A percentile compares a stretch with the other conserved stretches of the same genome.
phyloP scores from a whole-genome alignment of 2,797 vertebrate genomes.

The Microhierax caerulescens region DNA sequence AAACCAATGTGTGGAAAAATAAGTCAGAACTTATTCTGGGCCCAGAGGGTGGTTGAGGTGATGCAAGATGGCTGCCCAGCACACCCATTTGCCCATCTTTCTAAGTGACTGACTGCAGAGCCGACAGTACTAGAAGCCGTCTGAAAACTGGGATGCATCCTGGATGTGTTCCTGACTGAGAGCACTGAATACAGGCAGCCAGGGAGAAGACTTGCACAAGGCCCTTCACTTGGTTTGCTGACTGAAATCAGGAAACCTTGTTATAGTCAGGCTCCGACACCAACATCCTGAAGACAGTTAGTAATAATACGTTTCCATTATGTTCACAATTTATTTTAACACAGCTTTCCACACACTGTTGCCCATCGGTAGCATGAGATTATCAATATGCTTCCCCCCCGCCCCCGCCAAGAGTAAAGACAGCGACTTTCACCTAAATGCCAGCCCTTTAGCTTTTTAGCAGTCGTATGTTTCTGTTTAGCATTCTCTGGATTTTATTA shows the following conservation, averaged over 20 bases:
- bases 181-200: neutral
- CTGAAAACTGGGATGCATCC: neutral
- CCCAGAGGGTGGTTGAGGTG: accelerated
- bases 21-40: neutral
- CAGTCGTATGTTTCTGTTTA: neutral
- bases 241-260: neutral
- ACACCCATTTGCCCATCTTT: neutral
- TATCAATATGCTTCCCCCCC: neutral
- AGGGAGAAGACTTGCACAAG: neutral
- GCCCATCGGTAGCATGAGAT: neutral
- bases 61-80: neutral
- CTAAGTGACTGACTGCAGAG: neutral
- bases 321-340: neutral
- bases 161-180: neutral
- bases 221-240: neutral
- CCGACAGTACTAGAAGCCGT: neutral
- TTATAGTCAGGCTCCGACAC: neutral
- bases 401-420: neutral
- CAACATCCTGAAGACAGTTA: neutral
- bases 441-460: neutral
- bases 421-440: neutral
- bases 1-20: neutral
- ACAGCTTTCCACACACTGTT: neutral
- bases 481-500: neutral
- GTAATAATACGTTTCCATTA: neutral